A percentile compares a stretch with the other conserved stretches of the same genome.
Conservation (phyloP, 2,797 vertebrate genomes). For the Gila robusta region DNA sequence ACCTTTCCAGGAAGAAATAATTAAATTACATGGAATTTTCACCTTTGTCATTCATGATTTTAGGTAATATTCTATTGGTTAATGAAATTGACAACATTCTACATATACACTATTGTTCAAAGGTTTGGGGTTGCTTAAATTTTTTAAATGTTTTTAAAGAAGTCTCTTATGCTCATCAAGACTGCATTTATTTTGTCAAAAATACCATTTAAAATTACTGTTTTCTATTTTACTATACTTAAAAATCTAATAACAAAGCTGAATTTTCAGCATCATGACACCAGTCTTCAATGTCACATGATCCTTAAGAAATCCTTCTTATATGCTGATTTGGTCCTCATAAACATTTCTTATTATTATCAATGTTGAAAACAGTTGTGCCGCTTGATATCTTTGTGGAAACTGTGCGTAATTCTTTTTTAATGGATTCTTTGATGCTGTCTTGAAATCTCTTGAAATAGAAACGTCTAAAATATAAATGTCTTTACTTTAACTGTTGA, state of each 20-base stretch:
- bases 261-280: background rate
- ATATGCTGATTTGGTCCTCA: background rate
- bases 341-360: background rate
- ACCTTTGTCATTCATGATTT: background rate
- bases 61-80: background rate
- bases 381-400: background rate
- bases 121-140: background rate
- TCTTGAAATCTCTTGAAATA: background rate
- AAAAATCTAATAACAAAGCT: background rate
- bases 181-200: background rate
- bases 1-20: constrained; percentile 1
- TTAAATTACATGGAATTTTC: background rate
- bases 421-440: background rate
- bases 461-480: background rate
- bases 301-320: background rate
- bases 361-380: background rate
- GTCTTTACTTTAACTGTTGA: too few relatives aligned
- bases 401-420: background rate
- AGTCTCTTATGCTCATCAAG: background rate
- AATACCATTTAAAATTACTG: background rate
- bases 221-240: background rate
- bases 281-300: background rate
- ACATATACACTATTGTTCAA: background rate
- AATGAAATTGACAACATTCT: background rate
- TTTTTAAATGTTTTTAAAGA: background rate